These are phyloP conservation scores for Sebastiscus albofasciatus DNA, from an alignment of 2,797 vertebrate species.

Conservation along the genomic window DNA sequence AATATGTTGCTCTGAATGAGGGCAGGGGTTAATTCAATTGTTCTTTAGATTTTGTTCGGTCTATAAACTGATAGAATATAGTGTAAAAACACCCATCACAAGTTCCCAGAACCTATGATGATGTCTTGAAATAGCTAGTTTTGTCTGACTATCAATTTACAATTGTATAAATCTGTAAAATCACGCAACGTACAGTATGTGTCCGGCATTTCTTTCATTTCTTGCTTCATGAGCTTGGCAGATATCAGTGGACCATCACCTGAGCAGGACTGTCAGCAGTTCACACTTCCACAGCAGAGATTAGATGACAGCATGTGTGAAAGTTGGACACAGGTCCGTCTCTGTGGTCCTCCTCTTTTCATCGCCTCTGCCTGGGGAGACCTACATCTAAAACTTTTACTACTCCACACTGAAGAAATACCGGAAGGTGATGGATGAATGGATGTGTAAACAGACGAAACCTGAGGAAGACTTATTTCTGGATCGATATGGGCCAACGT, in stretches of 20 bases:
- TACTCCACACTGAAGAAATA: conserved; percentile 4
- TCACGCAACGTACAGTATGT: neutral
- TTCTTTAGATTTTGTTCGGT: too few relatives aligned
- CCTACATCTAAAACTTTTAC: conserved; percentile 39
- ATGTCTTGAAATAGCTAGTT: neutral
- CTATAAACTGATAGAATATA: too few relatives aligned
- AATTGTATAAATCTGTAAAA: neutral
- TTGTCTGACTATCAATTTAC: neutral
- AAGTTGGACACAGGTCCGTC: conserved; percentile 24
- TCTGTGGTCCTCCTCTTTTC: conserved; percentile 13
- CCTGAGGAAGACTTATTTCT: conserved; percentile 21
- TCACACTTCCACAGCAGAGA: neutral
- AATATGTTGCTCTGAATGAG: neutral
- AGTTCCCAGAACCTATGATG: neutral
- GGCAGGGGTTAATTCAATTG: neutral
- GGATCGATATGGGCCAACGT: conserved; percentile 46
- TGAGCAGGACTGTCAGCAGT: neutral
- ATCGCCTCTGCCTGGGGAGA: neutral
- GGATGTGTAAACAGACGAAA: conserved; percentile 52
- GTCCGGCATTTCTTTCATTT: neutral
- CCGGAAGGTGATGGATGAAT: conserved; percentile 18
- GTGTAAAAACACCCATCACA: neutral
- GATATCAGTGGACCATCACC: neutral
- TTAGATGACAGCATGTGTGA: conserved; percentile 1
- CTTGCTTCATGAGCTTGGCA: neutral